These are phyloP conservation scores for Mandrillus leucophaeus DNA, from an alignment of 2,113 vertebrate species.

Conservation along the genomic window DNA sequence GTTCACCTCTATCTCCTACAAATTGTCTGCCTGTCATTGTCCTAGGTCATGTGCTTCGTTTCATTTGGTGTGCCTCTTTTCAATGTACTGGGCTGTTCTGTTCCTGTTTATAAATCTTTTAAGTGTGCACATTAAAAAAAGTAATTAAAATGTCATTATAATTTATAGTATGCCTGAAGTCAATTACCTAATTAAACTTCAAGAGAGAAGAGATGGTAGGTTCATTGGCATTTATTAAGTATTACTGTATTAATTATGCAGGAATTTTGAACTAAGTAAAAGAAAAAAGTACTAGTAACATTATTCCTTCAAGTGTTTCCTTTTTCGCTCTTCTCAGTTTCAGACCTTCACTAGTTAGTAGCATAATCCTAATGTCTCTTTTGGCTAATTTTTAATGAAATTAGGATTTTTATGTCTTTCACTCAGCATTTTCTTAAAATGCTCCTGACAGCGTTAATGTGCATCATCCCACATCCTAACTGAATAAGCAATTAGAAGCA, in stretches of 20 bases:
- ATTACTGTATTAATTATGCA: conserved; percentile 87
- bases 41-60: conserved; percentile 36
- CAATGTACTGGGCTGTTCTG: conserved; percentile 67
- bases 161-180: conserved; percentile 87
- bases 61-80: conserved; percentile 57
- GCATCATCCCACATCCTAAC: not conserved
- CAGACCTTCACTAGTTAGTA: conserved; percentile 54
- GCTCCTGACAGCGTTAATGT: conserved; percentile 59
- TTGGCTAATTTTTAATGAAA: conserved; percentile 81
- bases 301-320: conserved; percentile 70
- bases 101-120: conserved; percentile 89
- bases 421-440: conserved; percentile 71
- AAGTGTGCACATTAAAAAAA: conserved; percentile 86
- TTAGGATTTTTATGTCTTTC: conserved; percentile 65
- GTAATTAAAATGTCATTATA: conserved; percentile 89
- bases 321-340: conserved; percentile 72
- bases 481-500: conserved; percentile 63
- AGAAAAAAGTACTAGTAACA: conserved; percentile 75
- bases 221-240: conserved; percentile 86
- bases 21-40: not conserved
- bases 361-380: conserved; percentile 71
- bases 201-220: conserved; percentile 81
- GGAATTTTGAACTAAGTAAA: conserved; percentile 82
- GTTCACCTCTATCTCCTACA: not conserved
- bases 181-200: conserved; percentile 87